These are phyloP conservation scores for Ectropis crepuscularia DNA, from an alignment of 2,888 invertebrate species.

Conservation along the genomic window DNA sequence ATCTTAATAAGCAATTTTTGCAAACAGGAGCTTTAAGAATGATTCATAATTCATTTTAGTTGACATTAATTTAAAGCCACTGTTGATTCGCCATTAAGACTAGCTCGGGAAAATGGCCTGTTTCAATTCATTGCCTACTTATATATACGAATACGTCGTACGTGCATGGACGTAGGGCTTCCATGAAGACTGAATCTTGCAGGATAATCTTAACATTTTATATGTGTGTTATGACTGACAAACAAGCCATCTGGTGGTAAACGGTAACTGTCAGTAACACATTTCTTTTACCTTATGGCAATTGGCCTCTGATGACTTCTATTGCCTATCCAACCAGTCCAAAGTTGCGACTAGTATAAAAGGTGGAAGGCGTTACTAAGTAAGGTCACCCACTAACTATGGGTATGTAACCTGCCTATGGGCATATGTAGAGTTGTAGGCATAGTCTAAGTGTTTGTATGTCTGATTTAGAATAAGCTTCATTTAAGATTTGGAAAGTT, in stretches of 20 bases:
- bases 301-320: too few species aligned
- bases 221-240: too few species aligned
- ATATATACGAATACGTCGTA: constrained; percentile 53
- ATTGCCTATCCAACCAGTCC: too few species aligned
- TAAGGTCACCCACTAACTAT: too few species aligned
- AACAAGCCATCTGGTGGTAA: neutral
- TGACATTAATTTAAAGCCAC: constrained; percentile 35
- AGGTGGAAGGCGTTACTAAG: too few species aligned
- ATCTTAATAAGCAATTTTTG: neutral
- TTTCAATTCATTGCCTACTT: constrained; percentile 71
- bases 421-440: too few species aligned
- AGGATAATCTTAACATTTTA: neutral
- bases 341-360: too few species aligned
- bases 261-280: neutral
- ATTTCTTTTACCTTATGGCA: too few species aligned
- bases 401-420: too few species aligned
- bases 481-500: too few species aligned
- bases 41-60: constrained; percentile 31
- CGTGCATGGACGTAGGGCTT: constrained; percentile 46
- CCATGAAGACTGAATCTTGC: constrained; percentile 43
- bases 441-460: too few species aligned
- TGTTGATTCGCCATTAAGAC: constrained; percentile 60
- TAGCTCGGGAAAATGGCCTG: constrained; percentile 70
- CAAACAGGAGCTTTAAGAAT: constrained; percentile 23
- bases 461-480: too few species aligned